Conservation (phyloP, 2,888 invertebrate species). For the Biston stratarius region DNA sequence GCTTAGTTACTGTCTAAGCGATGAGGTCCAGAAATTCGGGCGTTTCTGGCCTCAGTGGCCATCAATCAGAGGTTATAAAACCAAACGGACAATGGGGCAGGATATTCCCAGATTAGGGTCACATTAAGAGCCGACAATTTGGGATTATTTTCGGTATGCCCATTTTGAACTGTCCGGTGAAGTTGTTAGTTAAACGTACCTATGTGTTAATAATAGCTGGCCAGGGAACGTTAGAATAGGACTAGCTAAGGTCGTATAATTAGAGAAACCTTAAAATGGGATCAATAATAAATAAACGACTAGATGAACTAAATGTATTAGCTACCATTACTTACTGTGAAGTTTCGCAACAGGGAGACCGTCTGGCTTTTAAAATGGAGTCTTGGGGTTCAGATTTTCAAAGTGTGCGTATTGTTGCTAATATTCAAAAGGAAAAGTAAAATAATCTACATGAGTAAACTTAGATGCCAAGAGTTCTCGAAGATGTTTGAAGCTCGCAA, state of each 20-base stretch:
- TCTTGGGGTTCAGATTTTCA: too few species aligned
- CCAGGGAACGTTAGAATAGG: not conserved
- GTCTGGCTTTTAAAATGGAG: too few species aligned
- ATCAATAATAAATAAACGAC: not conserved
- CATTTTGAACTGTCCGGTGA: conserved; percentile 6
- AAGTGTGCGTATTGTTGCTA: too few species aligned
- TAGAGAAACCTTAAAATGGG: not conserved
- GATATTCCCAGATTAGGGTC: conserved; percentile 39
- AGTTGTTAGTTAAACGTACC: not conserved
- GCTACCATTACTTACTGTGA: too few species aligned
- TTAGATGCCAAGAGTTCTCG: too few species aligned
- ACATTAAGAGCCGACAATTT: conserved; percentile 33
- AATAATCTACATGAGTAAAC: too few species aligned
- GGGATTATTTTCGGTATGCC: conserved; percentile 29
- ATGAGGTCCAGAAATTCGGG: conserved; percentile 49
- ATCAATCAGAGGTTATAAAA: conserved; percentile 53
- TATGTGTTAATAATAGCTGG: not conserved
- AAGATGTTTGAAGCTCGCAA: too few species aligned
- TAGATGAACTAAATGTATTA: not conserved
- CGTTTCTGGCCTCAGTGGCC: conserved; percentile 53
- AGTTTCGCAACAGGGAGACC: too few species aligned
- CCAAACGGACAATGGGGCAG: conserved; percentile 48
- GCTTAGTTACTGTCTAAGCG: not conserved
- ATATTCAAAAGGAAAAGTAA: too few species aligned
- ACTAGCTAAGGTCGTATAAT: conserved; percentile 5